Evolutionary conservation across 30 jellyfish, hydroid and myxozoan genomes (phyloP), one percentile per base, ranked within the genome.

Genomic region (Hydra vulgaris): DNA sequence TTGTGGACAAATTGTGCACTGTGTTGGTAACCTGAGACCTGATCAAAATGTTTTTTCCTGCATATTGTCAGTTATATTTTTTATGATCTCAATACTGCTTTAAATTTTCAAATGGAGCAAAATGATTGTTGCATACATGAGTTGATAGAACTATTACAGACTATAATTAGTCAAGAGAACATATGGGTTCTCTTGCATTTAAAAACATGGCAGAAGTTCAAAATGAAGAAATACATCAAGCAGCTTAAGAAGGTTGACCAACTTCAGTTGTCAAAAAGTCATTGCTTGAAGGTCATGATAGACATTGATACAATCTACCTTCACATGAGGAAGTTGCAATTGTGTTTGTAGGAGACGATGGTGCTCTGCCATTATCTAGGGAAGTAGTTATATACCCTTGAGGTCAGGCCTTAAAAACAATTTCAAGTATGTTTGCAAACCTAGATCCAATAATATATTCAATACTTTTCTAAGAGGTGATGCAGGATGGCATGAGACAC

Each of bases 401-500:
- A n/a, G 71, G n/a, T 56, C 17, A n/a, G 17, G 18, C 71, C 17
- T 56, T 56, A 15, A 15, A n/a, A 56, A 56, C 71, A 15, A 56
- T 56, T 56, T 15, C 17, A 15, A 15, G n/a, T 15, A 56, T 56
- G 71, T 56, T n/a, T 56, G 71, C n/a, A 15, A 15, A 56, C 71
- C n/a, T 56, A 56, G 17, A 56, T 56, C 71, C 71, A 15, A 56
- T 56, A n/a, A 15, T 56, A 56, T 56, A 56, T 56, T n/a, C n/a
- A 15, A 15, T 56, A 15, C n/a, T 56, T 56, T 56, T 56, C 71
- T n/a, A 15, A 56, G 71, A 56, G 71, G n/a, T 56, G 71, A 56
- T 56, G 71, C 71, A 56, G 71, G 71, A 15, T 56, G 71, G 71
- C 71, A 56, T 56, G 71, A 56, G n/a, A 17, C 17, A 56, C 71